phyloP scores from a whole-genome alignment of 2,797 vertebrate species.

The Lindbergichthys nudifrons region DNA sequence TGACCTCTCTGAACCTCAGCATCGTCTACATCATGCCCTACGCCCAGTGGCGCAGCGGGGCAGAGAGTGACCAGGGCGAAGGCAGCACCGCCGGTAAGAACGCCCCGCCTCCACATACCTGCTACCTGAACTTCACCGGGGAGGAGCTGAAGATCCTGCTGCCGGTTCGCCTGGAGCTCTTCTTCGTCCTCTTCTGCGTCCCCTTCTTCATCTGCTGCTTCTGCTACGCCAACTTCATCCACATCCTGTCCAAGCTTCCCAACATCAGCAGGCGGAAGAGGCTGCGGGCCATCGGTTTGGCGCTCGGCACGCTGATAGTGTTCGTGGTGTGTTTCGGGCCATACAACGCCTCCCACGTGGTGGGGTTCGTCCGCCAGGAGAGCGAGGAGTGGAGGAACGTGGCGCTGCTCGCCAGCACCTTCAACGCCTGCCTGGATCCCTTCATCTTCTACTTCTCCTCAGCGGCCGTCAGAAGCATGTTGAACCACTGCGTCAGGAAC shows the following conservation, averaged over 20 bases:
- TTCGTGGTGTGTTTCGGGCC: constrained; percentile 91
- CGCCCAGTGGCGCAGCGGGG: constrained; percentile 34
- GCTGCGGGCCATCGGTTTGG: constrained; percentile 86
- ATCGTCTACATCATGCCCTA: constrained; percentile 85
- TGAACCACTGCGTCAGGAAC: constrained; percentile 74
- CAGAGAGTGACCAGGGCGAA: accelerated
- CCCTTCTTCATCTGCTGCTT: constrained; percentile 88
- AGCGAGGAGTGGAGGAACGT: constrained; percentile 83
- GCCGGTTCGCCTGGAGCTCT: constrained; percentile 86
- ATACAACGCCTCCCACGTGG: constrained; percentile 89
- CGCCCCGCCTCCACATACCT: constrained; percentile 55
- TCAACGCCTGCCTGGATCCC: constrained; percentile 91
- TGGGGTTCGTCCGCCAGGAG: constrained; percentile 79
- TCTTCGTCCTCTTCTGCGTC: constrained; percentile 86
- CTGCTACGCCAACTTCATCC: constrained; percentile 89
- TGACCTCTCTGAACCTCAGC: constrained; percentile 87
- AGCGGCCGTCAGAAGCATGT: constrained; percentile 80
- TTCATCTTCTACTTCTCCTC: constrained; percentile 93
- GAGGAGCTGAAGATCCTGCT: constrained; percentile 83
- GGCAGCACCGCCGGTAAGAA: not conserved
- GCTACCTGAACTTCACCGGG: constrained; percentile 83
- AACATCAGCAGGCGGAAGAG: constrained; percentile 80
- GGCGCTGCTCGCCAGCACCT: constrained; percentile 86
- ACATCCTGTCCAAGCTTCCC: constrained; percentile 82
- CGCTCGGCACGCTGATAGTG: constrained; percentile 83